phyloP scores from a whole-genome alignment of 1,140 invertebrate genomes.

The Dryas iulia region DNA sequence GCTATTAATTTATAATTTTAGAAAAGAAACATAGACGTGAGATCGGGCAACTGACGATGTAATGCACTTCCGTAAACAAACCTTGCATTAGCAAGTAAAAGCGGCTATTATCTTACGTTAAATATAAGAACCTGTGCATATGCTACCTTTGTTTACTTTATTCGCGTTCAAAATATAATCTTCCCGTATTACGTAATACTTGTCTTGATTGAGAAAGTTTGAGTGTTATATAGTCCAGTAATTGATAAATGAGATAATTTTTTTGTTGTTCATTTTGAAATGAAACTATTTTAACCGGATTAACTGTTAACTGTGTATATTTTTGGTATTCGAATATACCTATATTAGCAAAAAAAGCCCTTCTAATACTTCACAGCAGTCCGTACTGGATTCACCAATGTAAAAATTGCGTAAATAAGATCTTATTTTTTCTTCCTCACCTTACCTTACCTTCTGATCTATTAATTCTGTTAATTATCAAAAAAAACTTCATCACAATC shows the following conservation, averaged over 20 bases:
- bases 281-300: neutral
- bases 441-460: no score
- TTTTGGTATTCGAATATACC: no score
- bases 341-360: no score
- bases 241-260: neutral
- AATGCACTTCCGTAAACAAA: conserved; percentile 61
- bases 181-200: conserved; percentile 10
- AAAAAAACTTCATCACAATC: no score
- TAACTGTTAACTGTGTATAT: neutral
- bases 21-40: conserved; percentile 19
- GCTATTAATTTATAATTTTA: conserved; percentile 4
- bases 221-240: neutral
- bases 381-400: no score
- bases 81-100: conserved; percentile 28
- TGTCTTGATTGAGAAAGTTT: neutral
- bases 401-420: no score
- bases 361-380: no score
- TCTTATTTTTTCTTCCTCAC: no score
- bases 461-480: no score
- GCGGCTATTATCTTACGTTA: conserved; percentile 9
- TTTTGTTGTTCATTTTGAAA: neutral
- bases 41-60: conserved; percentile 23
- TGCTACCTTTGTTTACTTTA: conserved; percentile 2
- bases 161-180: conserved; percentile 9
- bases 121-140: conserved; percentile 3